Base-by-base conservation (phyloP, 2,888 invertebrate species). In the Lycaena phlaeas region DNA sequence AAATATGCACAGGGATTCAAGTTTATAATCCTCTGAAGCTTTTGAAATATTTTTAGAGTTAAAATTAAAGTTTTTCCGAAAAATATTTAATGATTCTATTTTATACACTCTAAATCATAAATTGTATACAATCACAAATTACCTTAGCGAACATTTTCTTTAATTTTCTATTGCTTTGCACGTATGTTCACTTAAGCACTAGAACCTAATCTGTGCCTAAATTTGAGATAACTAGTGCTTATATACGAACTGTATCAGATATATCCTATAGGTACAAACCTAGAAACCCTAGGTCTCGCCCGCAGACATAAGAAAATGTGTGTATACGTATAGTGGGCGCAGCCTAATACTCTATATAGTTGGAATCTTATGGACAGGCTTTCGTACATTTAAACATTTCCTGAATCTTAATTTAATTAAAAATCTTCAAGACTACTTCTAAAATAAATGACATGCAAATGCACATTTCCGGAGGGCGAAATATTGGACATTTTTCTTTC, bases 71-170 rank as follows among this genome's bases (percentile, higher is more conserved):
- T n/a, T n/a, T n/a, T n/a, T n/a, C n/a, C n/a, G n/a, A 18, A 18
- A 18, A 5, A 18, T 18, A 18, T 18, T 3, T 18, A 18, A 18
- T 5, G 7, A 22, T 7, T 22, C 9, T 22, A 2, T 22, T 18
- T 18, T 18, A 5, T 22, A 22, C n/a, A n/a, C n/a, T n/a, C n/a
- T n/a, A n/a, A n/a, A n/a, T n/a, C n/a, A n/a, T n/a, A n/a, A n/a
- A n/a, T n/a, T n/a, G n/a, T n/a, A n/a, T n/a, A n/a, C 22, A 27
- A 41, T 11, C 18, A 42, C 29, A n/a, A 5, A 17, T 17, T 77
- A 84, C 84, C 84, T 84, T 82, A 45, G 68, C 67, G 55, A 76
- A 76, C 84, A 84, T 84, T 71, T 71, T 77, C 53, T 59, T 57
- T 63, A 58, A 50, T 59, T 64, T 46, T 64, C 66, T 44, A 59